phyloP scores from a whole-genome alignment of 2,113 vertebrate genomes.

The Pogona vitticeps region DNA sequence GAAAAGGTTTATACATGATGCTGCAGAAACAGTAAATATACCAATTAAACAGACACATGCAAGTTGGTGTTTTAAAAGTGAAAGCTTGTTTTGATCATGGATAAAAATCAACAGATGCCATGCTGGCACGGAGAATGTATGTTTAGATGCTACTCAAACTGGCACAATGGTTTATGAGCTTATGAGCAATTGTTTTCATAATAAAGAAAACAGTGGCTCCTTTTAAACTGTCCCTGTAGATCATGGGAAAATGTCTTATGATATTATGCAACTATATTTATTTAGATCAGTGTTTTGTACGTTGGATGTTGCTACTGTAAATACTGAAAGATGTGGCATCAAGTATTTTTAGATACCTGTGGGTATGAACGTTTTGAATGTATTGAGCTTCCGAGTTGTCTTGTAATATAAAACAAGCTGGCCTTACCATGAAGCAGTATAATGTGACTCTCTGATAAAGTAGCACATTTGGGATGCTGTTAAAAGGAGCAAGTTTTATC shows the following conservation, averaged over 20 bases:
- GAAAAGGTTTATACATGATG: not conserved
- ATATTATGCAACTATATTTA: not conserved
- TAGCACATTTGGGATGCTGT: not conserved
- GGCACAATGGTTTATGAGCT: not conserved
- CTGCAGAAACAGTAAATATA: not conserved
- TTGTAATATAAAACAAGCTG: not conserved
- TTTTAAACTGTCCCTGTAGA: not conserved
- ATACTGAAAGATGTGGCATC: not conserved
- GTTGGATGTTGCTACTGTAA: not conserved
- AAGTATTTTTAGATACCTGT: no score
- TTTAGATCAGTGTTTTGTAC: not conserved
- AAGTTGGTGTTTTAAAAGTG: not conserved
- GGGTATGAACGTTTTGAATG: not conserved
- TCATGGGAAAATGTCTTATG: not conserved
- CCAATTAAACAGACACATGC: not conserved
- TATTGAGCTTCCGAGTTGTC: no score
- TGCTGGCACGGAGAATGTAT: not conserved
- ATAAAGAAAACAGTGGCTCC: not conserved
- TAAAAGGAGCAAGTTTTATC: not conserved
- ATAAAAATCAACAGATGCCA: constrained; percentile 1
- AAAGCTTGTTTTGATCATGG: constrained; percentile 3
- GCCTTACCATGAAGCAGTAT: not conserved
- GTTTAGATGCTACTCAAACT: not conserved
- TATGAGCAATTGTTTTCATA: not conserved
- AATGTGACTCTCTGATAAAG: not conserved